These are phyloP conservation scores for Aphelocoma coerulescens DNA, from an alignment of 2,113 vertebrate species.

Conservation along the genomic window DNA sequence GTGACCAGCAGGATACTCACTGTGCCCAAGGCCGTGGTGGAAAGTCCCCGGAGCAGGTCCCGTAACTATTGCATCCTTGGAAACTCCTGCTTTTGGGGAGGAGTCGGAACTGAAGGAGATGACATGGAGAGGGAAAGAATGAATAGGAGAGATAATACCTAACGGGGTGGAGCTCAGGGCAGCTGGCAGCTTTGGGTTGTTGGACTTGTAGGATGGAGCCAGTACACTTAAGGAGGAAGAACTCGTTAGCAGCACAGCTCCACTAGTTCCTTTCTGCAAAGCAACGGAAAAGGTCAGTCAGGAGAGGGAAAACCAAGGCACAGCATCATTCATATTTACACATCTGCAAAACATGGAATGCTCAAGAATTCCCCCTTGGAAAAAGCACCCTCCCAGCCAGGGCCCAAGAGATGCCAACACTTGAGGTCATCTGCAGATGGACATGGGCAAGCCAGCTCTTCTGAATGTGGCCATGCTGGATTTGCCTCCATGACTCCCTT, in stretches of 20 bases:
- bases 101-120: slow-evolving; percentile 78
- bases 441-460: not conserved
- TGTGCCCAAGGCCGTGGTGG: slow-evolving; percentile 80
- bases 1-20: slow-evolving; percentile 68
- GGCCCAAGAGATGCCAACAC: not conserved
- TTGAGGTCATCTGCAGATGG: not conserved
- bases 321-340: not conserved
- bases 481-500: not conserved
- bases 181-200: slow-evolving; percentile 73
- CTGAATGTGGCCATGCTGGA: fast-evolving
- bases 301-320: not conserved
- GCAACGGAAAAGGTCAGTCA: slow-evolving; percentile 38
- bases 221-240: slow-evolving; percentile 78
- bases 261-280: slow-evolving; percentile 77
- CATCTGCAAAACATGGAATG: not conserved
- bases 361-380: not conserved
- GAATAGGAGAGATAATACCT: slow-evolving; percentile 74
- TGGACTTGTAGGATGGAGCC: slow-evolving; percentile 77
- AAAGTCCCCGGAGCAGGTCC: slow-evolving; percentile 81
- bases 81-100: slow-evolving; percentile 68
- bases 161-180: slow-evolving; percentile 70
- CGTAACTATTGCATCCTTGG: slow-evolving; percentile 79
- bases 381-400: not conserved
- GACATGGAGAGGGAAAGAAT: slow-evolving; percentile 75
- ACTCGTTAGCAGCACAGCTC: slow-evolving; percentile 75